These are phyloP conservation scores for Cheilosia pagana DNA, from an alignment of 2,888 invertebrate genomes.

Conservation along the genomic window DNA sequence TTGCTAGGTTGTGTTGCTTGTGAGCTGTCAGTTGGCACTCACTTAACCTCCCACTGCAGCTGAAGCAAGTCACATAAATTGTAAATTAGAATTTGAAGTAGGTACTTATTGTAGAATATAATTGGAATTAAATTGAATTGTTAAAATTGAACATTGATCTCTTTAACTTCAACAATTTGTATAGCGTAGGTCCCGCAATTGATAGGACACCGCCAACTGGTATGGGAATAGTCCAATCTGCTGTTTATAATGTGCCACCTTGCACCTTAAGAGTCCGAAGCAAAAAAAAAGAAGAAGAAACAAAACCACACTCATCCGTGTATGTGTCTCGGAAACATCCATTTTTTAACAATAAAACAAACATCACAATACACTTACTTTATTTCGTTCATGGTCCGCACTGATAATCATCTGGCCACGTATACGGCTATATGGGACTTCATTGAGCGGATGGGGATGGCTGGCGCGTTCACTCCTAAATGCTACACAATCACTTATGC, in stretches of 20 bases:
- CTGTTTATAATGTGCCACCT: not conserved
- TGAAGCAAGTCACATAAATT: too few species aligned
- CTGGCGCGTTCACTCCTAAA: conserved; percentile 54
- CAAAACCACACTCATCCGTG: not conserved
- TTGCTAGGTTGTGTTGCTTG: too few species aligned
- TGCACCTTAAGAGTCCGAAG: not conserved
- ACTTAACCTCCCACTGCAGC: too few species aligned
- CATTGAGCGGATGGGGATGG: conserved; percentile 60
- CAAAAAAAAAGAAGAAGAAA: not conserved
- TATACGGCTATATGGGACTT: conserved; percentile 50
- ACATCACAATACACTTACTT: conserved; percentile 47
- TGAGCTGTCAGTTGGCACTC: too few species aligned
- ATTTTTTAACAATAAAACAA: conserved; percentile 53
- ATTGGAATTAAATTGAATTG: too few species aligned
- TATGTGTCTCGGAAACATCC: conserved; percentile 8
- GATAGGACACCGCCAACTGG: too few species aligned
- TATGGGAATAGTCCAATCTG: too few species aligned
- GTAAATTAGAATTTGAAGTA: too few species aligned
- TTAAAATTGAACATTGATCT: too few species aligned
- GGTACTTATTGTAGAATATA: too few species aligned
- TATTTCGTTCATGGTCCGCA: conserved; percentile 43
- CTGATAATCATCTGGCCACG: conserved; percentile 59
- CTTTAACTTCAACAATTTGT: too few species aligned
- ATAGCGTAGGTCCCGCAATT: too few species aligned
- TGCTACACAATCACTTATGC: conserved; percentile 75